phyloP scores from a whole-genome alignment of 1,140 invertebrate species.

The Coboldia fuscipes region DNA sequence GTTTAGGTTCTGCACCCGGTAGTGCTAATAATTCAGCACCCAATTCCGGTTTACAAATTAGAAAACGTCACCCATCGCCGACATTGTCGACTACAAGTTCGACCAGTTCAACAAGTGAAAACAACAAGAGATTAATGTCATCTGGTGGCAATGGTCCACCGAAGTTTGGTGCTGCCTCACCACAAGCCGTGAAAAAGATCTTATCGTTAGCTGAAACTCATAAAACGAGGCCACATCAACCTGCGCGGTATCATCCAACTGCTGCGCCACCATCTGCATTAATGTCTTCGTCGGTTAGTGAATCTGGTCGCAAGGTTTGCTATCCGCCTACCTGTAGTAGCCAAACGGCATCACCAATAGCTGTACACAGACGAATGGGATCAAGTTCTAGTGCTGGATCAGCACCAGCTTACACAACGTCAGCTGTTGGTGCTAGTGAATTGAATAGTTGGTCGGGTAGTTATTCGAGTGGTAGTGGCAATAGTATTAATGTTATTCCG shows the following conservation, averaged over 20 bases:
- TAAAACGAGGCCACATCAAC: conserved; percentile 73
- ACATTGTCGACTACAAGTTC: conserved; percentile 76
- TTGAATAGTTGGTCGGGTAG: too few species aligned
- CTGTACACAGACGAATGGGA: conserved; percentile 42
- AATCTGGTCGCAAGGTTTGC: too few species aligned
- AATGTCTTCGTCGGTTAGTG: conserved; percentile 6
- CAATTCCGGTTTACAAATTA: conserved; percentile 23
- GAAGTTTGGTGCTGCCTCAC: conserved; percentile 77
- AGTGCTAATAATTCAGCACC: conserved; percentile 22
- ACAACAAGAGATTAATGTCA: conserved; percentile 23
- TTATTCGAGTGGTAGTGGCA: conserved; percentile 5
- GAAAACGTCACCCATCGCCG: conserved; percentile 61
- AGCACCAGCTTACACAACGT: neutral
- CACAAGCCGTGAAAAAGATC: conserved; percentile 85
- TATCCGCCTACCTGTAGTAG: too few species aligned
- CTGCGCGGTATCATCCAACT: conserved; percentile 28
- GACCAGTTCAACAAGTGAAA: conserved; percentile 70
- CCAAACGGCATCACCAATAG: conserved; percentile 30
- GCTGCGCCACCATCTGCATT: conserved; percentile 5
- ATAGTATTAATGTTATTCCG: conserved; percentile 6
- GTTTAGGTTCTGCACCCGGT: conserved; percentile 30
- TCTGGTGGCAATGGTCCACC: conserved; percentile 27
- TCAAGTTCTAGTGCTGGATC: conserved; percentile 23
- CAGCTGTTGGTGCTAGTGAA: neutral
- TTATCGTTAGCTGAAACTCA: conserved; percentile 66